Conservation (phyloP, 2,113 vertebrate genomes). For the Passer montanus region DNA sequence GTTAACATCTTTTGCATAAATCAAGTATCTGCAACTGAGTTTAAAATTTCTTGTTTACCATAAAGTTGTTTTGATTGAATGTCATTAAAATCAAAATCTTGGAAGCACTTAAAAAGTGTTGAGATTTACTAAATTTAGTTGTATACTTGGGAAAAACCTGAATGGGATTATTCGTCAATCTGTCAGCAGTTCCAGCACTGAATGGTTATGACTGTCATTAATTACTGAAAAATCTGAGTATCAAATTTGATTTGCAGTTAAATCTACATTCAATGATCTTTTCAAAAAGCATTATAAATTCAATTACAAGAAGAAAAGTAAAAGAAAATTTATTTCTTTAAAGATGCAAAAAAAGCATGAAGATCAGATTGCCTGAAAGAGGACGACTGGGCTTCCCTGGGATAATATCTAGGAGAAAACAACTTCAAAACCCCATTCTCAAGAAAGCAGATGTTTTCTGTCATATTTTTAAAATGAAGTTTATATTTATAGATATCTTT, state of each 20-base stretch:
- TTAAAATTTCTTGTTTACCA: not conserved
- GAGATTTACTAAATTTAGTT: not conserved
- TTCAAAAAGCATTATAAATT: not conserved
- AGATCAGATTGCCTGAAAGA: not conserved
- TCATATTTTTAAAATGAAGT: not conserved
- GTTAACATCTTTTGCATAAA: not conserved
- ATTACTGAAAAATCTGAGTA: not conserved
- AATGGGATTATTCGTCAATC: not conserved
- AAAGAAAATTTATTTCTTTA: not conserved
- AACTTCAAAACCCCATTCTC: not conserved
- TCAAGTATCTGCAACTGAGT: not conserved
- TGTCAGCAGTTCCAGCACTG: not conserved
- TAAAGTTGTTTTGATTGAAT: not conserved
- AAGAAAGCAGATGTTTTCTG: not conserved
- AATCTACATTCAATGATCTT: not conserved
- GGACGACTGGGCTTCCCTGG: not conserved
- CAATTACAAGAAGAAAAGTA: not conserved
- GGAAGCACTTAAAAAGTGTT: not conserved
- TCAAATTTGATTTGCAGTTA: not conserved
- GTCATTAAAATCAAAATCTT: not conserved
- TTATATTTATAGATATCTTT: not conserved
- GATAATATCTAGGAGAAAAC: not conserved
- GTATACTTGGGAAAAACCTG: not conserved
- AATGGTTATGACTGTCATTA: not conserved
- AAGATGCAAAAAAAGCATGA: not conserved